Evolutionary conservation across 37 sponge, comb jelly and placozoan species (phyloP).

Genomic region (Agelas oroides): DNA sequence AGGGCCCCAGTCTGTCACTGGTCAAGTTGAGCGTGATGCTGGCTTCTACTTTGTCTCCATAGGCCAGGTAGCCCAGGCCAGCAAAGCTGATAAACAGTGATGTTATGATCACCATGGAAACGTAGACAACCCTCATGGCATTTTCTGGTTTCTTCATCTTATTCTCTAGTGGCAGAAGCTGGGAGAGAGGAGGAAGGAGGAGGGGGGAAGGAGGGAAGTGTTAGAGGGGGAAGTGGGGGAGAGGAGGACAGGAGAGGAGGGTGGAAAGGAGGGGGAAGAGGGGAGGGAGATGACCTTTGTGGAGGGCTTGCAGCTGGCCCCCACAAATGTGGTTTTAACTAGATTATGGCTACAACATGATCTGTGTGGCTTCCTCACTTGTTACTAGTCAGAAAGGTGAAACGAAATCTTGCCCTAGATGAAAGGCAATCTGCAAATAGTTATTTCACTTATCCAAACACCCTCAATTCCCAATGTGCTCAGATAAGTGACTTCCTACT

Average conservation of each 20-base stretch:
- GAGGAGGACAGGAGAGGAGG: not conserved
- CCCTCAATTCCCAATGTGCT: too few species aligned
- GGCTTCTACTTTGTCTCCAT: conserved; percentile 62
- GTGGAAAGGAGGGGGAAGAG: not conserved
- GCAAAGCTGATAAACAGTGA: conserved; percentile 60
- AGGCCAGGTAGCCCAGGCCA: conserved; percentile 81
- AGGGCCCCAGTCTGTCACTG: conserved; percentile 24
- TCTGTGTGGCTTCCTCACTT: too few species aligned
- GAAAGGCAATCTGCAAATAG: too few species aligned
- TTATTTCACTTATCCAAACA: too few species aligned
- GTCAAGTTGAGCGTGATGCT: conserved; percentile 83
- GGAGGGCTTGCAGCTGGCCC: too few species aligned
- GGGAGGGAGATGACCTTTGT: not conserved
- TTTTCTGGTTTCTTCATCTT: conserved; percentile 88
- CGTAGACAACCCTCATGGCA: conserved; percentile 48
- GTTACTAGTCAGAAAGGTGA: too few species aligned
- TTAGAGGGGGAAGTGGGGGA: not conserved
- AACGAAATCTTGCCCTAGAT: too few species aligned
- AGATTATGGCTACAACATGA: too few species aligned
- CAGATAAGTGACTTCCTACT: too few species aligned
- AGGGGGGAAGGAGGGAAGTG: not conserved
- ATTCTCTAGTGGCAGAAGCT: conserved; percentile 94
- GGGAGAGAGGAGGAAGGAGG: not conserved
- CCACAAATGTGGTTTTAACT: too few species aligned
- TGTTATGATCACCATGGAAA: conserved; percentile 66